Evolutionary conservation across 2,888 invertebrate species (phyloP).

Genomic region (Parnassius glacialis): DNA sequence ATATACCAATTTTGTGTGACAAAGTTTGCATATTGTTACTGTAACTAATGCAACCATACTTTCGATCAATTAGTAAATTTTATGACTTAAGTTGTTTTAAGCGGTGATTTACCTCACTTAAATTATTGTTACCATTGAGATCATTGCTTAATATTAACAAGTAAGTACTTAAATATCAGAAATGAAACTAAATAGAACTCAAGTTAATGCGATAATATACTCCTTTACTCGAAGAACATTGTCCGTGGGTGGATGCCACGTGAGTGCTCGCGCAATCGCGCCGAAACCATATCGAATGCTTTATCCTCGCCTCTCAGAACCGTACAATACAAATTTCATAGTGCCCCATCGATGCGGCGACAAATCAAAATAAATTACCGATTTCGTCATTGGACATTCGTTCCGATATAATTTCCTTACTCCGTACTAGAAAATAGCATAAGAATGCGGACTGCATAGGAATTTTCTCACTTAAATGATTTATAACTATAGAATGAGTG

Average conservation of each 20-base stretch:
- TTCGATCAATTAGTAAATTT: too few species aligned
- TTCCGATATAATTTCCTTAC: constrained; percentile 69
- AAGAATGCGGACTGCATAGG: constrained; percentile 39
- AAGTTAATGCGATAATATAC: too few species aligned
- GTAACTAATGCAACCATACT: too few species aligned
- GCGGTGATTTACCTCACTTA: too few species aligned
- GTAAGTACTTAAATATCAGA: too few species aligned
- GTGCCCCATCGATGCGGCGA: constrained; percentile 54
- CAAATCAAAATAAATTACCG: constrained; percentile 67
- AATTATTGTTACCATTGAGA: too few species aligned
- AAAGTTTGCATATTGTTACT: too few species aligned
- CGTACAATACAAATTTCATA: constrained; percentile 65
- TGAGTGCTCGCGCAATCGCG: constrained; percentile 50
- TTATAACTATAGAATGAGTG: constrained; percentile 5
- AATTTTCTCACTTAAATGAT: constrained; percentile 33
- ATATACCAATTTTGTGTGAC: too few species aligned
- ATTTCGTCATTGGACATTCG: constrained; percentile 71
- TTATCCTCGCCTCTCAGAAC: constrained; percentile 56
- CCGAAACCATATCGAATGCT: constrained; percentile 61
- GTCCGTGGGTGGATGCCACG: constrained; percentile 42
- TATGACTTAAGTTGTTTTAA: too few species aligned
- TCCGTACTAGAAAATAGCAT: constrained; percentile 55
- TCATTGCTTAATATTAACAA: too few species aligned
- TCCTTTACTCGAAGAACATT: constrained; percentile 9
- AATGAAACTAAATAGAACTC: too few species aligned